Conservation (phyloP, 2,797 vertebrate genomes). For the Neolamprologus multifasciatus region DNA sequence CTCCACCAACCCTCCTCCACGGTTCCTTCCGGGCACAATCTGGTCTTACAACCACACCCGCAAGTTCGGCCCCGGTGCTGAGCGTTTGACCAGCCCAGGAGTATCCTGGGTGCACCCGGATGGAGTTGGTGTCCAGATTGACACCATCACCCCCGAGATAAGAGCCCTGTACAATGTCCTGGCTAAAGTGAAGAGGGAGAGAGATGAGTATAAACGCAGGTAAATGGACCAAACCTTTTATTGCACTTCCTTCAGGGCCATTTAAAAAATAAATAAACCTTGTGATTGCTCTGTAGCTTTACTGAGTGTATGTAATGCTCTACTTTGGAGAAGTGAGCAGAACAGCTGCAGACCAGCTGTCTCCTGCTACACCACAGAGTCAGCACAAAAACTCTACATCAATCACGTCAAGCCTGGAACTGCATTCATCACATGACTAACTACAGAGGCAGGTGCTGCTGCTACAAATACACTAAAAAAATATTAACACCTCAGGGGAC, state of each 20-base stretch:
- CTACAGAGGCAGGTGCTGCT: conserved; percentile 52
- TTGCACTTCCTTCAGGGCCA: background rate
- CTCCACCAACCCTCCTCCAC: conserved; percentile 69
- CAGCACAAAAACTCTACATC: conserved; percentile 43
- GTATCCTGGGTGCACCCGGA: conserved; percentile 93
- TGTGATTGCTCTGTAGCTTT: background rate
- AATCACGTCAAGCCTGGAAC: conserved; percentile 24
- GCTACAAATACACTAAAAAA: conserved; percentile 36
- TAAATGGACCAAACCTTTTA: conserved; percentile 62
- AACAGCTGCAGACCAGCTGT: conserved; percentile 50
- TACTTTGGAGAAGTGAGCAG: background rate
- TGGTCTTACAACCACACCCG: conserved; percentile 92
- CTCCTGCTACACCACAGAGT: conserved; percentile 36
- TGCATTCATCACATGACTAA: conserved; percentile 18
- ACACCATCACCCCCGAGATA: conserved; percentile 95
- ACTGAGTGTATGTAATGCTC: background rate
- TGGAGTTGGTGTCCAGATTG: conserved; percentile 95
- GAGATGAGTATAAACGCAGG: conserved; percentile 97
- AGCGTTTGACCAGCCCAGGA: conserved; percentile 85
- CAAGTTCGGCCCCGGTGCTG: conserved; percentile 78
- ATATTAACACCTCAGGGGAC: conserved; percentile 3
- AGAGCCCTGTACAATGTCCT: conserved; percentile 95
- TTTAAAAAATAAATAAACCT: background rate
- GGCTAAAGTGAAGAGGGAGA: conserved; percentile 95
- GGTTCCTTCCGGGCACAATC: conserved; percentile 89